Evolutionary conservation across 1,140 invertebrate genomes (phyloP), one percentile per base, ranked within the genome.

Genomic region (Bombus consobrinus): DNA sequence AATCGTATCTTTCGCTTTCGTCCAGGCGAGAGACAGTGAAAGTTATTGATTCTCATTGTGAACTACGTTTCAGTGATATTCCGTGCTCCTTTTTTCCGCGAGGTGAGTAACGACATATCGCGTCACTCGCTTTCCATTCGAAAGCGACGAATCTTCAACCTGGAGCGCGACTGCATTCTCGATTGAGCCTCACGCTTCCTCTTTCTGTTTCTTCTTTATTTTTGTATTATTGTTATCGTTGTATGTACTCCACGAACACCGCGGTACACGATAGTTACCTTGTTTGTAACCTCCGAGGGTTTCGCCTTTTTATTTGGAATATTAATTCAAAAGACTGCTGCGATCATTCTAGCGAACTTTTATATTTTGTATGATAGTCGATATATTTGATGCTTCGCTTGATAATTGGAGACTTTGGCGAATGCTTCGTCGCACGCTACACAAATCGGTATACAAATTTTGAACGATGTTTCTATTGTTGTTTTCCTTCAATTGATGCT

Each of bases 41-140:
- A 87, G 85, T 92, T 93, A 93, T 93, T 92, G 93, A 93, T 93
- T 92, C 81, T 32, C 74, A 71, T 88, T 75, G 90, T 83, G 85
- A 71, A 62, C 78, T 66, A 32, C 77, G 62, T 64, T 90, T 68
- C 87, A 68, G 34, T 59, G 59, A 76, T 43, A 84, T 39, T 62
- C 62, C 73, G 71, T 80, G 73, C 72, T 72, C 57, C 47, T 62
- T 78, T 78, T 76, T 76, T 80, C 66, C 66, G 71, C 72, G 32
- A 80, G 90, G 89, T 90, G 74, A 90, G 81, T 73, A 77, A 25
- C 66, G 53, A 83, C 34, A 66, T 28, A 62, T 28, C 41, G 47
- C 9, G 25, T 81, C 59, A 39, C 76, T 57, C 66, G 66, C 69
- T 88, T 83, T 80, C 57, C 47, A 1, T 69, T 66, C 59, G n/a